Evolutionary conservation across 2,888 invertebrate species (phyloP).

Genomic region (Falcaria lacertinaria): DNA sequence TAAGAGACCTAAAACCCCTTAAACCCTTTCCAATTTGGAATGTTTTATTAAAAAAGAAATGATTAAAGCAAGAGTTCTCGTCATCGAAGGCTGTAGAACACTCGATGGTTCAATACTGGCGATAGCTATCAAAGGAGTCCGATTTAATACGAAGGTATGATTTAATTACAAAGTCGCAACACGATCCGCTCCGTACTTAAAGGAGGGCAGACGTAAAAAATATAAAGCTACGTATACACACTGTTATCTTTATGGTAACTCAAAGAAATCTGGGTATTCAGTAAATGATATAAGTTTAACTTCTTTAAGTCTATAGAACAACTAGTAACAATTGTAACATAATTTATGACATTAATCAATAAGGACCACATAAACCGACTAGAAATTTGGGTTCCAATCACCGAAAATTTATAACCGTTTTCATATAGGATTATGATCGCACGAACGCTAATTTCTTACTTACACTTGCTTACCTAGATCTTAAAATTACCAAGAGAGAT

Average conservation of each 20-base stretch:
- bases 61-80: slow-evolving; percentile 38
- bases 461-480: too few species aligned
- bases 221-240: slow-evolving; percentile 5
- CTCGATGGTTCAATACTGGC: slow-evolving; percentile 51
- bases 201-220: slow-evolving; percentile 17
- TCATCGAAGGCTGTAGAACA: slow-evolving; percentile 44
- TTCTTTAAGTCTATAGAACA: too few species aligned
- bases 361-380: too few species aligned
- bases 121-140: slow-evolving; percentile 53
- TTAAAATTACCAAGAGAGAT: too few species aligned
- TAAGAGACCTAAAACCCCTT: slow-evolving; percentile 14
- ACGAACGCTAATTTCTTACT: too few species aligned
- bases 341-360: too few species aligned
- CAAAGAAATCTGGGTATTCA: too few species aligned
- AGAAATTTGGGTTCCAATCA: too few species aligned
- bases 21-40: slow-evolving; percentile 33
- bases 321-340: too few species aligned
- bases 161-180: slow-evolving; percentile 66
- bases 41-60: slow-evolving; percentile 44
- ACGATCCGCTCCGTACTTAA: slow-evolving; percentile 39
- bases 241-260: neutral
- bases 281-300: too few species aligned
- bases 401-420: too few species aligned
- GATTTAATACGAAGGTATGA: slow-evolving; percentile 64
- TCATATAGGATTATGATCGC: too few species aligned